Conservation (phyloP, 2,797 vertebrate genomes). For the Ceryle rudis region DNA sequence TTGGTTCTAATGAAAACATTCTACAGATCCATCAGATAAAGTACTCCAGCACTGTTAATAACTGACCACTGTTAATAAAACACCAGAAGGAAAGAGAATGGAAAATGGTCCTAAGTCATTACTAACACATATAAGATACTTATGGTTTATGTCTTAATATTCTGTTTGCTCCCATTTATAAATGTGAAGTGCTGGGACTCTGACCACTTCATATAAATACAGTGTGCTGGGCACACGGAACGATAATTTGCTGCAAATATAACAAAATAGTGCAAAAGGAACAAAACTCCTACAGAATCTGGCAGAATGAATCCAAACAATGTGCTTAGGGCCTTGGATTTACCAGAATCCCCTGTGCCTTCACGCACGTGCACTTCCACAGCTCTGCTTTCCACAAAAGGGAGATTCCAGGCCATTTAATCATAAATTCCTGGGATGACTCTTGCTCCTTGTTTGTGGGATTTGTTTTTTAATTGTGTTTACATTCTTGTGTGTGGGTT, state of each 20-base stretch:
- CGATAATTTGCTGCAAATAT: not conserved
- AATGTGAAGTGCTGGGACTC: not conserved
- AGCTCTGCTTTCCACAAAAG: slow-evolving; percentile 32
- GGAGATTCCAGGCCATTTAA: slow-evolving; percentile 67
- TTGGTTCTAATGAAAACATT: slow-evolving; percentile 30
- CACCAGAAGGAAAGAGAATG: not conserved
- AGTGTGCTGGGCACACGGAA: not conserved
- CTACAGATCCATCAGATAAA: slow-evolving; percentile 12
- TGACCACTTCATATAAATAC: not conserved
- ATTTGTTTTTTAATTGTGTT: slow-evolving; percentile 56
- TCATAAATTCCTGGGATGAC: slow-evolving; percentile 67
- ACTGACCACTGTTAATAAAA: not conserved
- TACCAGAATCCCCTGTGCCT: not conserved
- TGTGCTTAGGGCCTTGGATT: not conserved
- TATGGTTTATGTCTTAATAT: not conserved
- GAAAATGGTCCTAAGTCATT: not conserved
- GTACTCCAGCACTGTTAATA: not conserved
- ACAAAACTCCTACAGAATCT: not conserved
- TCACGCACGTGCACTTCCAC: not conserved
- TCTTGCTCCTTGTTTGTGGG: slow-evolving; percentile 51
- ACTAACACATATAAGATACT: not conserved
- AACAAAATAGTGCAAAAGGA: not conserved
- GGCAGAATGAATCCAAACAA: not conserved
- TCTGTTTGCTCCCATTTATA: not conserved
- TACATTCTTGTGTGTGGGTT: slow-evolving; percentile 68